Base-by-base conservation (phyloP, 92 coral and sea anemone genomes). In the Siderastrea siderea region DNA sequence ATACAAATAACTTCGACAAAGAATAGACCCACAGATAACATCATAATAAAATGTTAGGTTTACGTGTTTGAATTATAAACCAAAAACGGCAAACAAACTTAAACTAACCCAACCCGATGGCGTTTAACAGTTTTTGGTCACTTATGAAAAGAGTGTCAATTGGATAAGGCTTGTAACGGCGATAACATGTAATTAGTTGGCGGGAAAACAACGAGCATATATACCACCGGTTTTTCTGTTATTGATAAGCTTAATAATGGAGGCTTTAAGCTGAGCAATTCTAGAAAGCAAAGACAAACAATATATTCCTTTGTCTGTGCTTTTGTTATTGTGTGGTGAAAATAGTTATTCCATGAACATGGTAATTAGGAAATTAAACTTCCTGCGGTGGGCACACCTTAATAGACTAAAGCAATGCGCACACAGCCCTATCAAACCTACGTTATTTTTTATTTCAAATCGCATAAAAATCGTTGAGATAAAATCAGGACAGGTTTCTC, bases 221-320 rank as follows among this genome's bases (percentile, higher is more conserved):
- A 38, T 71, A 17, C 57, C 57, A 82, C 68, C 26, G 43, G 72
- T 47, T 62, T 84, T 73, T 4, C 61, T 53, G 63, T 84, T 84
- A 51, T 84, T 61, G 46, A 60, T 64, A 47, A 50, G 44, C 51
- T 49, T 73, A 16, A 47, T 49, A 74, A 73, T 73, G 51, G 47
- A 44, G 87, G 9, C 80, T 84, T 84, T 84, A 38, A 84, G 47
- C 47, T 50, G 62, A 74, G 87, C 80, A 84, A 84, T 26, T 73
- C 81, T 74, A 61, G 71, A 45, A 64, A 13, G 73, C 81, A 73
- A 84, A 73, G 63, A 81, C 87, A 84, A 84, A 84, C 80, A 84
- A 47, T 72, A 6, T 14, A 63, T 47, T 43, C 87, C 38, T 83
- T 83, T 83, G 87, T 83, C 70, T 72, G 26, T 7, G 44, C 19